A percentile compares a stretch with the other conserved stretches of the same genome.
phyloP scores from a whole-genome alignment of 2,797 vertebrate species.

The Neosalanx taihuensis region DNA sequence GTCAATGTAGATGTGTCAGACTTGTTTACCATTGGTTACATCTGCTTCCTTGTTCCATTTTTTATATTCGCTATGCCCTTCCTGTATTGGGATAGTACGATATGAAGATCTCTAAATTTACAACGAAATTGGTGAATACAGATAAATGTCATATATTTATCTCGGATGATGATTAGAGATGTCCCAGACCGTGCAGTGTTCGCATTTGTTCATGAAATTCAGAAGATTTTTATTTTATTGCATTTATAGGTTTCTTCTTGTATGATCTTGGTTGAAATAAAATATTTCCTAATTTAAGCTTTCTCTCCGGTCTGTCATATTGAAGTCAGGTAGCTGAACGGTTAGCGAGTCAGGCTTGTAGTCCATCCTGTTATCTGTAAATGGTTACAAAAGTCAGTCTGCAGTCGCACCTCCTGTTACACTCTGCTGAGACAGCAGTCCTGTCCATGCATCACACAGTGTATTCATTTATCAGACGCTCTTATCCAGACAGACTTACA shows the following conservation, averaged over 20 bases:
- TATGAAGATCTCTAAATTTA: conserved; percentile 9
- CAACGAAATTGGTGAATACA: not conserved
- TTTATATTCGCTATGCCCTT: conserved; percentile 21
- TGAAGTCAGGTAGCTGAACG: too few species aligned
- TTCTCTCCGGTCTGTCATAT: not conserved
- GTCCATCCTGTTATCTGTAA: too few species aligned
- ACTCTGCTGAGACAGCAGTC: too few species aligned
- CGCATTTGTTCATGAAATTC: conserved; percentile 28
- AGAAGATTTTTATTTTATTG: conserved; percentile 29
- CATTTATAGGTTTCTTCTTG: conserved; percentile 47
- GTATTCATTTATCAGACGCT: too few species aligned
- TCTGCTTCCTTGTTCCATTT: conserved; percentile 10
- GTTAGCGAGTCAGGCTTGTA: too few species aligned
- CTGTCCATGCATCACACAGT: too few species aligned
- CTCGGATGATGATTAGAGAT: conserved; percentile 23
- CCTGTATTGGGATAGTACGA: conserved; percentile 2
- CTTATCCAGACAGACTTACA: too few species aligned
- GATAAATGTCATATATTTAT: conserved; percentile 32
- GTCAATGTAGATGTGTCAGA: not conserved
- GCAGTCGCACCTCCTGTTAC: too few species aligned
- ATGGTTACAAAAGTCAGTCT: too few species aligned
- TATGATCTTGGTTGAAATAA: conserved; percentile 55
- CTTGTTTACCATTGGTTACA: conserved; percentile 14
- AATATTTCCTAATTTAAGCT: conserved; percentile 48
- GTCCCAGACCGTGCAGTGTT: conserved; percentile 8